These are phyloP conservation scores for Ophioninae sp. DNA, from an alignment of 2,888 invertebrate species.

Conservation along the genomic window DNA sequence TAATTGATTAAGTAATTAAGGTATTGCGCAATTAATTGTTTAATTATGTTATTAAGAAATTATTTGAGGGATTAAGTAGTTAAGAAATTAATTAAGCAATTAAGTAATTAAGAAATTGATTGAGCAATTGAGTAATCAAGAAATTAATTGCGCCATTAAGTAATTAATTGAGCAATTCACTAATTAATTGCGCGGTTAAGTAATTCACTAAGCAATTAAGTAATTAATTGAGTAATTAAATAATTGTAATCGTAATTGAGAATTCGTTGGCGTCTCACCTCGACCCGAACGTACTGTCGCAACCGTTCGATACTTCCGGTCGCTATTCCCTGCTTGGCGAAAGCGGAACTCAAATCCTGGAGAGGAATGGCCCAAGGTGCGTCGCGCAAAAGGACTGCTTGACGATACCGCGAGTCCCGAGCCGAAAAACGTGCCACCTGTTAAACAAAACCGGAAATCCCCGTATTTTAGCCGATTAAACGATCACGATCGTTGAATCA, in stretches of 20 bases:
- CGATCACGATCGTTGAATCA: conserved; percentile 4
- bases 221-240: background rate
- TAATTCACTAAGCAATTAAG: too few relatives aligned
- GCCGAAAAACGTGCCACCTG: conserved; percentile 80
- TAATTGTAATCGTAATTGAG: background rate
- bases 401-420: conserved; percentile 79
- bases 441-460: conserved; percentile 7
- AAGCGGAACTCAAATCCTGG: conserved; percentile 81
- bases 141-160: too few relatives aligned
- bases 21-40: too few relatives aligned
- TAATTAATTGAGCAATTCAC: background rate
- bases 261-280: conserved; percentile 71
- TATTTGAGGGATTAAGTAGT: background rate
- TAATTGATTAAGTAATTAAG: too few relatives aligned
- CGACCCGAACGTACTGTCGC: conserved; percentile 80
- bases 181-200: too few relatives aligned
- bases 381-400: conserved; percentile 80
- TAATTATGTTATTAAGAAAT: too few relatives aligned
- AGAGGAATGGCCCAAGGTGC: conserved; percentile 82
- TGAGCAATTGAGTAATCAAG: background rate
- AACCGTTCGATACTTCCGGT: conserved; percentile 79
- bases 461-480: conserved; percentile 4
- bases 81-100: too few relatives aligned
- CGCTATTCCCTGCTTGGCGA: conserved; percentile 80
- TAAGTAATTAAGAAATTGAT: background rate